Base-by-base conservation (phyloP, 2,797 vertebrate species). In the Epinephelus awoara region DNA sequence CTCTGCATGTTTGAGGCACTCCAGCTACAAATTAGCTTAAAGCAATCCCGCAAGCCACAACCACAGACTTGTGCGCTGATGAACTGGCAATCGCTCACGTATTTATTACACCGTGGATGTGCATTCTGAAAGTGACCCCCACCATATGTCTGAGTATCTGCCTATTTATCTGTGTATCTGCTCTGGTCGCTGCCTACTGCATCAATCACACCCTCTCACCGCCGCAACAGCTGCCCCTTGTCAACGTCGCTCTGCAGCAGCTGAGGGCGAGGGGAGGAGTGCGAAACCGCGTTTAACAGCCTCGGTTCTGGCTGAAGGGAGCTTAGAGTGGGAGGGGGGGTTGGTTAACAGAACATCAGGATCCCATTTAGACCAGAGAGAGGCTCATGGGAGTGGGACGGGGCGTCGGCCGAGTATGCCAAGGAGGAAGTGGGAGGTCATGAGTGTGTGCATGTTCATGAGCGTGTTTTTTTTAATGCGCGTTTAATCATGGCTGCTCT, bases 201-300 rank as follows among this genome's bases (percentile, higher is more conserved):
- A 89, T 89, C 88, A 86, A 77, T 84, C 81, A 73, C 85, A 83
- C 86, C 71, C 74, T 76, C 72, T 83, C 83, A 34, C 74, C 79
- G 27, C 90, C 68, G 19, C 85, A 91, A 85, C 93, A 94, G 94
- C 93, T 94, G 94, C 83, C 85, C 90, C 87, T 87, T 85, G 86
- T 94, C 93, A 88, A 46, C 9, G 80, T 86, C 15, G 63, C 87
- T 68, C 50, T n/a, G 82, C 88, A 83, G 91, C 93, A 93, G 92
- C 92, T 91, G 92, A 88, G 79, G 75, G 59, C 7, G 63, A 82
- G 63, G 87, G 84, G 84, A 76, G 70, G 87, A 83, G 89, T 77
- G 77, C 55, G 52, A 85, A 83, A 82, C 83, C 61, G 19, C 68
- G 40, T 82, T 93, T 85, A 89, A 91, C 86, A 86, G 78, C 86